Percentiles rank a stretch among this genome's conserved stretches.
Conservation (phyloP, 2,113 vertebrate genomes). For the Gopherus evgoodei region DNA sequence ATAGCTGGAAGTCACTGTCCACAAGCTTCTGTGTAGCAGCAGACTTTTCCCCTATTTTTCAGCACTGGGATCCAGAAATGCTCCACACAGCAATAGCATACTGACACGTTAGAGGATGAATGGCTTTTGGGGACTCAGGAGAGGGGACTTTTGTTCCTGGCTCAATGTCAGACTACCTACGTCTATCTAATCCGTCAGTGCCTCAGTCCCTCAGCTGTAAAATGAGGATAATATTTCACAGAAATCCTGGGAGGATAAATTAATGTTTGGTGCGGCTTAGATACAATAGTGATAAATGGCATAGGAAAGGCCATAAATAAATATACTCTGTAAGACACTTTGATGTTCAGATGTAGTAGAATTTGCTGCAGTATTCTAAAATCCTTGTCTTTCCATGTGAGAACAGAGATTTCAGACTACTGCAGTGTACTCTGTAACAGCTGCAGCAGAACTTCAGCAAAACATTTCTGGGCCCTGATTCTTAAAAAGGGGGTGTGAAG, state of each 20-base stretch:
- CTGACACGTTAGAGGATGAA: not conserved
- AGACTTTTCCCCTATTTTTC: not conserved
- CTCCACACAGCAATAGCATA: not conserved
- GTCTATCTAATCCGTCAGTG: not conserved
- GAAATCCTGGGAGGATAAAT: not conserved
- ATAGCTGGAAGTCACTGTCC: not conserved
- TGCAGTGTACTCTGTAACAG: not conserved
- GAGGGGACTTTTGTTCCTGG: not conserved
- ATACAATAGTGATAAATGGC: not conserved
- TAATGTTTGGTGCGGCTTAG: not conserved
- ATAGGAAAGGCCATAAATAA: not conserved
- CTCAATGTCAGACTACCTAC: not conserved
- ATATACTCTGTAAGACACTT: not conserved
- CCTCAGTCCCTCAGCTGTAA: not conserved
- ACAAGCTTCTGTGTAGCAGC: not conserved
- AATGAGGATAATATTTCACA: not conserved
- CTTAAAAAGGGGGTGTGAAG: not conserved
- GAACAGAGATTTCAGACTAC: not conserved
- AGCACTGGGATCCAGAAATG: not conserved
- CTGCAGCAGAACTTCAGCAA: not conserved
- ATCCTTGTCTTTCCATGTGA: not conserved
- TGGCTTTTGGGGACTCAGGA: not conserved
- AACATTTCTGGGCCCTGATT: not conserved
- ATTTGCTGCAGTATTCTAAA: not conserved
- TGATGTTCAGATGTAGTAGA: not conserved